Evolutionary conservation across 1,140 invertebrate species (phyloP).

Genomic region (Manduca sexta): DNA sequence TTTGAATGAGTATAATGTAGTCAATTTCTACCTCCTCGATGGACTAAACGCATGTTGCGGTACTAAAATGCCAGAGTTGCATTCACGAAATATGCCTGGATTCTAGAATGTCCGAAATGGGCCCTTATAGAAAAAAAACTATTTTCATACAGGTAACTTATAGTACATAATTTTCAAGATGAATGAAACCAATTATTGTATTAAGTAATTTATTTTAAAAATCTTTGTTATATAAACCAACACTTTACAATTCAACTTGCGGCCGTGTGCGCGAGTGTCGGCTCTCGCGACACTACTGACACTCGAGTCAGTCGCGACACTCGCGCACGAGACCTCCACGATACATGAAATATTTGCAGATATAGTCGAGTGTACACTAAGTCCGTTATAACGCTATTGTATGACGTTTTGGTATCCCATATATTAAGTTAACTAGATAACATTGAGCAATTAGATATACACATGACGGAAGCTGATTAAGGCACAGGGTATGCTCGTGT

Average conservation of each 20-base stretch:
- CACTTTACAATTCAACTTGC: slow-evolving; percentile 32
- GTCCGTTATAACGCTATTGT: slow-evolving; percentile 2
- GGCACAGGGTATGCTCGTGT: slow-evolving; percentile 5
- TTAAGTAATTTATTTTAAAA: slow-evolving; percentile 72
- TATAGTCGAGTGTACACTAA: slow-evolving; percentile 13
- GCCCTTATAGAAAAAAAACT: too few relatives aligned
- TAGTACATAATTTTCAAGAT: too few relatives aligned
- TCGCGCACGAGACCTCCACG: not conserved
- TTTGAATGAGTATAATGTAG: too few relatives aligned
- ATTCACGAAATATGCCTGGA: too few relatives aligned
- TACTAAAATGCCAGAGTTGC: too few relatives aligned
- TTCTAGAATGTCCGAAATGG: too few relatives aligned
- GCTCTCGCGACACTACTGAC: too few relatives aligned
- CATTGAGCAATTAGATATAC: slow-evolving; percentile 34
- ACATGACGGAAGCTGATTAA: not conserved
- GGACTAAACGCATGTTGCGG: too few relatives aligned
- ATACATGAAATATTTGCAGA: slow-evolving; percentile 22
- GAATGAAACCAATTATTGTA: too few relatives aligned
- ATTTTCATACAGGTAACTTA: too few relatives aligned
- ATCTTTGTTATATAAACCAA: slow-evolving; percentile 72
- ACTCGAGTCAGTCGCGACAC: too few relatives aligned
- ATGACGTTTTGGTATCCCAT: slow-evolving; percentile 25
- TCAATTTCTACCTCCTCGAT: too few relatives aligned
- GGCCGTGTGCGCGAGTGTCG: slow-evolving; percentile 31
- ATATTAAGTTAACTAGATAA: slow-evolving; percentile 35